Evolutionary conservation across 1,140 invertebrate genomes (phyloP), one percentile per base, ranked within the genome.

Genomic region (Pristionchus pacificus): DNA sequence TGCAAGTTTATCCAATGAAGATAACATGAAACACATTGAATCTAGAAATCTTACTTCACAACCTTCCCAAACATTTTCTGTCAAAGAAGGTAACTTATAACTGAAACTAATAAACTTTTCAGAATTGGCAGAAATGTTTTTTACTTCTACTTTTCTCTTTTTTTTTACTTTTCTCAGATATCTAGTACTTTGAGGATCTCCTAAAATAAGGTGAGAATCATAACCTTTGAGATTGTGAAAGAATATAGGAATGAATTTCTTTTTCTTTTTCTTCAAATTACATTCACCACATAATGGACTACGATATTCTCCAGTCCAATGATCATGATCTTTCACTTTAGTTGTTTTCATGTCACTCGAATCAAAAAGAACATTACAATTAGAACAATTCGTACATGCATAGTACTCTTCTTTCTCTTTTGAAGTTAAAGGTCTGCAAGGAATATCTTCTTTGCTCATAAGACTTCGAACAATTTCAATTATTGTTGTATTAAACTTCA

Each of bases 1-100:
- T 28, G 29, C 38, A 2, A 65, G 24, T n/a, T n/a, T 15, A 68
- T 71, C 70, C 28, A 71, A 24, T 19, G 63, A 49, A 3, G 70
- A 55, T 19, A n/a, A 2, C 62, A 67, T 71, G 28, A 71, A 71
- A 27, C 14, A n/a, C 13, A 57, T 58, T 27, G n/a, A 31, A 65
- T 71, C 70, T 69, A 71, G 59, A 76, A 74, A 74, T 75, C 73
- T 74, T 15, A 74, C 62, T 76, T 73, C 71, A 73, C 62, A 73
- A 28, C 28, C 14, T 13, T 38, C n/a, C n/a, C n/a, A n/a, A n/a
- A n/a, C n/a, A n/a, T n/a, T n/a, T n/a, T n/a, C n/a, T n/a, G n/a
- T n/a, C n/a, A n/a, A n/a, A n/a, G n/a, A n/a, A n/a, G n/a, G 10
- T 28, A 57, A 57, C 3, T 66, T 3, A 68, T 68, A 74, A 33